These are phyloP conservation scores for Pedetes capensis DNA, from an alignment of 2,113 vertebrate species.

Conservation along the genomic window DNA sequence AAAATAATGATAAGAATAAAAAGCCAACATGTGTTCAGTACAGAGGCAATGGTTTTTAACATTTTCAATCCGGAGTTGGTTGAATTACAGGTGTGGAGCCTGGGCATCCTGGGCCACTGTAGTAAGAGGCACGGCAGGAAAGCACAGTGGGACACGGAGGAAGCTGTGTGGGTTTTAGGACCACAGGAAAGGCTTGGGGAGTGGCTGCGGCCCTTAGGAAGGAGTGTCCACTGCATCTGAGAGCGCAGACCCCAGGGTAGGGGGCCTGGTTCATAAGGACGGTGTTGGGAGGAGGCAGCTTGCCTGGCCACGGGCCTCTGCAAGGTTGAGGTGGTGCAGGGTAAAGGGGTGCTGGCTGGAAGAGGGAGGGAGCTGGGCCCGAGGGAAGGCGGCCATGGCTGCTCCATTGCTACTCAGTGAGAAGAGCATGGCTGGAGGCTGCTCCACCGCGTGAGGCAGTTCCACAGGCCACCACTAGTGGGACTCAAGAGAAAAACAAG, in stretches of 20 bases:
- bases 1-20: neutral
- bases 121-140: neutral
- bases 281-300: accelerated
- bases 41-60: neutral
- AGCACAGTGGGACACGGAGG: accelerated
- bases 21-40: neutral
- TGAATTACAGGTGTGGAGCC: neutral
- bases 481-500: neutral
- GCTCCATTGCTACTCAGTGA: neutral
- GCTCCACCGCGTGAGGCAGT: accelerated
- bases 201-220: accelerated
- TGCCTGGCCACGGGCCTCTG: neutral
- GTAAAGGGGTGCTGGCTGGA: accelerated
- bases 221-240: accelerated
- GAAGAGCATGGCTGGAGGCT: accelerated
- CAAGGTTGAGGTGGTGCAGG: accelerated
- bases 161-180: neutral
- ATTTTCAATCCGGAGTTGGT: neutral
- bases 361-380: too few relatives aligned
- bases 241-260: accelerated
- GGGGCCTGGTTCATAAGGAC: accelerated
- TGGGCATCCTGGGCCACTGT: too few relatives aligned
- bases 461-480: accelerated
- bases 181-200: too few relatives aligned
- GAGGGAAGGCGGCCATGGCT: too few relatives aligned